These are phyloP conservation scores for Plestiodon gilberti DNA, from an alignment of 2,113 vertebrate species.

Conservation along the genomic window DNA sequence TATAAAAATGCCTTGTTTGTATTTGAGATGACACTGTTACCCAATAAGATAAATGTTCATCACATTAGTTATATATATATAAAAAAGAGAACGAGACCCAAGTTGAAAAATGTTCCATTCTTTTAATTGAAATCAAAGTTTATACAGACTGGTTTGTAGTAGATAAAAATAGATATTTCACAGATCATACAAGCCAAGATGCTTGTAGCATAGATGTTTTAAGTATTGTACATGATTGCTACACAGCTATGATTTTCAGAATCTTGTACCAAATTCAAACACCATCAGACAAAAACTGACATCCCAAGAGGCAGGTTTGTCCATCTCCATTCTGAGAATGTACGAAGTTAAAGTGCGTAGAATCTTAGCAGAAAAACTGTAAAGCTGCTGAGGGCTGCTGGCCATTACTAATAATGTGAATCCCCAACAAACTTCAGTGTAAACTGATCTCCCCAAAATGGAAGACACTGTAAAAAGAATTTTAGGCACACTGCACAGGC, in stretches of 20 bases:
- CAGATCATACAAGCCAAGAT: neutral
- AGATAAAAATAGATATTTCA: conserved; percentile 23
- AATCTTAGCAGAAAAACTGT: neutral
- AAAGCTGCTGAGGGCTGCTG: neutral
- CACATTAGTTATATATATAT: neutral
- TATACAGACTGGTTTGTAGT: conserved; percentile 52
- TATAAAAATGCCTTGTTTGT: neutral
- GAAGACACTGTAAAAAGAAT: neutral
- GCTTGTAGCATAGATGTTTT: neutral
- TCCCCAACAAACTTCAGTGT: conserved; percentile 1
- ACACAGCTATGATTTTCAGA: neutral
- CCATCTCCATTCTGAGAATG: neutral
- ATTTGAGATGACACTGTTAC: neutral
- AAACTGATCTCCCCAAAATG: neutral
- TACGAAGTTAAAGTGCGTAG: neutral
- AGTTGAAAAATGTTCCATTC: conserved; percentile 54
- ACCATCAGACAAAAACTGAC: conserved; percentile 6
- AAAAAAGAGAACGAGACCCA: conserved; percentile 61
- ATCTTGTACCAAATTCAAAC: neutral
- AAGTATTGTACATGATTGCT: accelerated
- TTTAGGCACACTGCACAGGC: neutral
- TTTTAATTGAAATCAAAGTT: conserved; percentile 67
- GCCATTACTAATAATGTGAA: neutral
- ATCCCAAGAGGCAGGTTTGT: conserved; percentile 5
- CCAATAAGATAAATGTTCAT: neutral